Evolutionary conservation across 2,113 vertebrate species (phyloP), one percentile per base, ranked within the genome.

Genomic region (Caracal caracal): DNA sequence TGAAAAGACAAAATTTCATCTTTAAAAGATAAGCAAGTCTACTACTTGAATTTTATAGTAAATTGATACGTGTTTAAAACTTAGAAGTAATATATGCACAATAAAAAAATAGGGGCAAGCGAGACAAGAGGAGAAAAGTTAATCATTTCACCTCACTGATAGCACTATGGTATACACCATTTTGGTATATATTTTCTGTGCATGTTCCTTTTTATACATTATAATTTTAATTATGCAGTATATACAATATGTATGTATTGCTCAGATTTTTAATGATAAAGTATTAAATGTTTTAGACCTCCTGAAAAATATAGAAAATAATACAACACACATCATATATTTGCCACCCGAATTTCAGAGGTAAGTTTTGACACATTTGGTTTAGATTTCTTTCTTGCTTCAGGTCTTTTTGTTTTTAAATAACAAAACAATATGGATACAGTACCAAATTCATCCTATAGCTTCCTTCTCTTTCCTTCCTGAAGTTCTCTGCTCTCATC

Each of bases 11-110:
- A 95, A 88, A 24, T n/a, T 19, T 90, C 22, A 88, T 10, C 11
- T 83, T 61, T 94, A 35, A 65, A 96, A 93, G 68, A 94, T 96
- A 89, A 96, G 79, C 83, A 86, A 92, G 66, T 51, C 10, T 51
- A 4, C 35, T 75, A 53, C 56, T 51, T 86, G 88, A 81, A 76
- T 63, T 65, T 92, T 59, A 47, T 17, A 76, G 28, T 75, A 92
- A 92, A 61, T 81, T 8, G 51, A 56, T 88, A 65, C 5, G 51
- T 88, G 87, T 94, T 79, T 43, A 90, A 87, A 87, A 91, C 30
- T 30, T 96, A 26, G 49, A 86, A 61, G 30, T 73, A 56, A 75
- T 11, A 15, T 40, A 30, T 10, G 13, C 5, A 63, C 1, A 71
- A 10, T 33, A 53, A 90, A 79, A 89, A 89, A 79, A 86, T 88